Percentiles rank a stretch among this genome's conserved stretches.
These are phyloP conservation scores for Heterotis niloticus DNA, from an alignment of 2,113 vertebrate species.

Conservation along the genomic window DNA sequence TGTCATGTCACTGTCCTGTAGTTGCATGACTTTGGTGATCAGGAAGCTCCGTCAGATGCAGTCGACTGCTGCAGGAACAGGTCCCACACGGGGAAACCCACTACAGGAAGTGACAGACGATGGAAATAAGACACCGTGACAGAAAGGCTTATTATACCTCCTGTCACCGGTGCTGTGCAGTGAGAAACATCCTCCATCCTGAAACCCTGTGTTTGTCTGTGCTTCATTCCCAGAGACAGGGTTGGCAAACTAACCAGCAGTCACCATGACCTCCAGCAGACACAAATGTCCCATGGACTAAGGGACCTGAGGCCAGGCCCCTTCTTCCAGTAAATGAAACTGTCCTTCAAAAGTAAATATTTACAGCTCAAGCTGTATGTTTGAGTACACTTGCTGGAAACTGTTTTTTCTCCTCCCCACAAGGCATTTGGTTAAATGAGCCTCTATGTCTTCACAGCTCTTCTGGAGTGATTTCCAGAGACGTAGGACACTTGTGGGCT, in stretches of 20 bases:
- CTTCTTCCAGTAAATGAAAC: neutral
- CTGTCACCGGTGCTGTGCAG: too few species aligned
- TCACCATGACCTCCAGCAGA: neutral
- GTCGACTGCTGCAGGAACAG: neutral
- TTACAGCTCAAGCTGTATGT: neutral
- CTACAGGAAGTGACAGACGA: neutral
- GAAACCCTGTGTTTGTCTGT: neutral
- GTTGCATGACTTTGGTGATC: neutral
- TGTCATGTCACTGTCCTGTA: neutral
- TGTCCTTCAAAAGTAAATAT: conserved; percentile 1
- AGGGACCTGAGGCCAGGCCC: neutral
- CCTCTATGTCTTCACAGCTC: too few species aligned
- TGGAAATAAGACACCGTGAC: neutral
- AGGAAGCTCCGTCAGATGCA: neutral
- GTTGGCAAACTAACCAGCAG: neutral
- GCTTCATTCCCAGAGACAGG: too few species aligned
- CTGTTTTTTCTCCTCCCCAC: too few species aligned
- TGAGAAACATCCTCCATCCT: too few species aligned
- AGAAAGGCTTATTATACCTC: neutral
- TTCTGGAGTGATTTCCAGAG: too few species aligned
- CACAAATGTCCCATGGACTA: neutral
- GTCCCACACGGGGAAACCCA: neutral
- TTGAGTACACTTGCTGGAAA: too few species aligned
- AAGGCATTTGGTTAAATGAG: too few species aligned
- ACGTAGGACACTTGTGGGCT: too few species aligned